phyloP scores from a whole-genome alignment of 2,797 vertebrate genomes.

The Cuculus canorus region DNA sequence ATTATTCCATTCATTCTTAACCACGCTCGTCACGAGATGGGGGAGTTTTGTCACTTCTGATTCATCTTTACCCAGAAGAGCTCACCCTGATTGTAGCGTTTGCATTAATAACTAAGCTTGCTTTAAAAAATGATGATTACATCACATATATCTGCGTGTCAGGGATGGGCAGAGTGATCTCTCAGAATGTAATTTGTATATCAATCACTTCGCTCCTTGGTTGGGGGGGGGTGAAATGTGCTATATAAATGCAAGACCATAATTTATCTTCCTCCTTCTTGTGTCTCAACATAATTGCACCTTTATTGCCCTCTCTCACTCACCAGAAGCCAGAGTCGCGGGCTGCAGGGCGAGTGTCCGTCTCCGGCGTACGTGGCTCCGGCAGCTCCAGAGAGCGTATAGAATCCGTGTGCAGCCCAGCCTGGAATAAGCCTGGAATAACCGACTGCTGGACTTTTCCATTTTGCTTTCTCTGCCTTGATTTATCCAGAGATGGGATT shows the following conservation, averaged over 20 bases:
- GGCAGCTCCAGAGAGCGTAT: fast-evolving
- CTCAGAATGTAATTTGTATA: slow-evolving; percentile 59
- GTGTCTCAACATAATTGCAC: slow-evolving; percentile 13
- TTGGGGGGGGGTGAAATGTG: slow-evolving; percentile 40
- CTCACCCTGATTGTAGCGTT: slow-evolving; percentile 52
- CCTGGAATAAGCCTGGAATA: not conserved
- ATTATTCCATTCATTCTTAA: slow-evolving; percentile 61
- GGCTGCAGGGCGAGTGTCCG: not conserved
- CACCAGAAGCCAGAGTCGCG: not conserved
- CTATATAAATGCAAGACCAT: slow-evolving; percentile 46
- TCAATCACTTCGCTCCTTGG: slow-evolving; percentile 8
- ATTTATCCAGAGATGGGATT: not conserved
- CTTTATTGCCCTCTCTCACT: not conserved
- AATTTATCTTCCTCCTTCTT: slow-evolving; percentile 24
- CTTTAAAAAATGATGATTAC: slow-evolving; percentile 64
- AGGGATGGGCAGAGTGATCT: not conserved
- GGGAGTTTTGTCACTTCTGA: slow-evolving; percentile 50
- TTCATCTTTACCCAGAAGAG: slow-evolving; percentile 54
- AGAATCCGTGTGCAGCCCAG: fast-evolving
- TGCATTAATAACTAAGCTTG: slow-evolving; percentile 61
- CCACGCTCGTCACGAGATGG: not conserved
- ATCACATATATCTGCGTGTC: slow-evolving; percentile 19
- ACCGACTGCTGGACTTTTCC: fast-evolving
- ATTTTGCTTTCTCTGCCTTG: not conserved
- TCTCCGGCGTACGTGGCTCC: not conserved